These are phyloP conservation scores for Cirrhinus molitorella DNA, from an alignment of 2,797 vertebrate species.

Conservation along the genomic window DNA sequence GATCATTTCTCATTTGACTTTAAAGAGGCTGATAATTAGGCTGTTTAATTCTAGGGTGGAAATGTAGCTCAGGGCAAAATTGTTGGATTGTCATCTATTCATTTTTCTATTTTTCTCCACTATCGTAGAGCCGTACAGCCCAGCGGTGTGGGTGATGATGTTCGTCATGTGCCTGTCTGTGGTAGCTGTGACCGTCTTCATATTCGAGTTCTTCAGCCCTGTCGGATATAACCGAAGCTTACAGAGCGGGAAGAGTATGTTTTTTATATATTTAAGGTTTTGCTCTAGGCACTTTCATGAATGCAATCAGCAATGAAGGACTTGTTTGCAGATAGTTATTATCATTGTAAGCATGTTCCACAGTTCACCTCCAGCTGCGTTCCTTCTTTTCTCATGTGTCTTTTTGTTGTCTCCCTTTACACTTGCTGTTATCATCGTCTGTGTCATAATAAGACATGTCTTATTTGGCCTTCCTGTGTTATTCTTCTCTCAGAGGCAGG, in stretches of 20 bases:
- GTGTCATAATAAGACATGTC: slow-evolving; percentile 5
- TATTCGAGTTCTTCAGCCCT: slow-evolving; percentile 97
- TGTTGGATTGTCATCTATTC: neutral
- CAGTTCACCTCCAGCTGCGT: slow-evolving; percentile 29
- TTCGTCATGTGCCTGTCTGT: slow-evolving; percentile 97
- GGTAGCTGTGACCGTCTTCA: slow-evolving; percentile 94
- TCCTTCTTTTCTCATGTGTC: slow-evolving; percentile 3
- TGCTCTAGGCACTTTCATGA: slow-evolving; percentile 26
- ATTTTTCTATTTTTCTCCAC: neutral
- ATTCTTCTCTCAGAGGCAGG: slow-evolving; percentile 79
- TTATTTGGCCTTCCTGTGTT: slow-evolving; percentile 17
- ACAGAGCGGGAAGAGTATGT: slow-evolving; percentile 91
- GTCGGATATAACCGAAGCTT: slow-evolving; percentile 95
- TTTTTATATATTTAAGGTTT: slow-evolving; percentile 36
- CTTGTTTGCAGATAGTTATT: slow-evolving; percentile 44
- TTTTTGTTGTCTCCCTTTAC: slow-evolving; percentile 27
- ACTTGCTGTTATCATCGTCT: neutral
- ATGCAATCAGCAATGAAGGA: slow-evolving; percentile 42
- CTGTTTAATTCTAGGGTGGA: neutral
- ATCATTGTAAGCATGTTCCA: slow-evolving; percentile 47
- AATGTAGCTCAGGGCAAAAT: neutral
- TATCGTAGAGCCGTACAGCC: slow-evolving; percentile 91
- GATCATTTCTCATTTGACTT: neutral
- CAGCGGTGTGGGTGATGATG: slow-evolving; percentile 98
- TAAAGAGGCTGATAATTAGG: neutral